phyloP scores from a whole-genome alignment of 1,140 invertebrate genomes.

The Bombyx mori region DNA sequence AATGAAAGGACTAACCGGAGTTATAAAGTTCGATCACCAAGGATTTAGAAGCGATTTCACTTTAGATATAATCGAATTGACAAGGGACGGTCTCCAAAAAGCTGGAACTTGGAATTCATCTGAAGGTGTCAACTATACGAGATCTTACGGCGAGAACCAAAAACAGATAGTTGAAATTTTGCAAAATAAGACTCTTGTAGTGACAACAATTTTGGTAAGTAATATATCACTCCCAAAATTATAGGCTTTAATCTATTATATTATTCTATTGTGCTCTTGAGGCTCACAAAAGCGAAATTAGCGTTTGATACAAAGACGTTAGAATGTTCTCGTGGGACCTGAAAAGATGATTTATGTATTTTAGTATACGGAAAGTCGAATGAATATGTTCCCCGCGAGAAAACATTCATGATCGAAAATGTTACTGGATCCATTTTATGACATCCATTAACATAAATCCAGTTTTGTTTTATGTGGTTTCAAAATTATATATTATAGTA shows the following conservation, averaged over 20 bases:
- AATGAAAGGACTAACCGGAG: slow-evolving; percentile 91
- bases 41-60: slow-evolving; percentile 93
- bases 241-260: slow-evolving; percentile 18
- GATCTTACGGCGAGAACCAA: slow-evolving; percentile 86
- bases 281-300: slow-evolving; percentile 36
- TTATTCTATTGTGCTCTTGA: slow-evolving; percentile 29
- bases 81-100: slow-evolving; percentile 83
- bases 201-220: slow-evolving; percentile 92
- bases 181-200: slow-evolving; percentile 92
- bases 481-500: too few relatives aligned
- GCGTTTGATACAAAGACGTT: slow-evolving; percentile 14
- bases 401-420: slow-evolving; percentile 7
- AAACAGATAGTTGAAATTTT: slow-evolving; percentile 89
- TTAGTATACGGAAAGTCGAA: slow-evolving; percentile 11
- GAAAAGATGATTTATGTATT: slow-evolving; percentile 21
- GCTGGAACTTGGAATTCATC: slow-evolving; percentile 92
- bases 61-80: slow-evolving; percentile 91
- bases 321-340: slow-evolving; percentile 18
- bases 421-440: too few relatives aligned
- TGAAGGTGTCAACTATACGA: slow-evolving; percentile 91
- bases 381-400: slow-evolving; percentile 21
- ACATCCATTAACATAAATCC: too few relatives aligned
- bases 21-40: slow-evolving; percentile 95
- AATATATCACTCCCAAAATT: slow-evolving; percentile 8
- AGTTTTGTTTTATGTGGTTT: too few relatives aligned